Evolutionary conservation across 2,113 vertebrate genomes (phyloP), one percentile per base, ranked within the genome.

Genomic region (Prolemur simus): DNA sequence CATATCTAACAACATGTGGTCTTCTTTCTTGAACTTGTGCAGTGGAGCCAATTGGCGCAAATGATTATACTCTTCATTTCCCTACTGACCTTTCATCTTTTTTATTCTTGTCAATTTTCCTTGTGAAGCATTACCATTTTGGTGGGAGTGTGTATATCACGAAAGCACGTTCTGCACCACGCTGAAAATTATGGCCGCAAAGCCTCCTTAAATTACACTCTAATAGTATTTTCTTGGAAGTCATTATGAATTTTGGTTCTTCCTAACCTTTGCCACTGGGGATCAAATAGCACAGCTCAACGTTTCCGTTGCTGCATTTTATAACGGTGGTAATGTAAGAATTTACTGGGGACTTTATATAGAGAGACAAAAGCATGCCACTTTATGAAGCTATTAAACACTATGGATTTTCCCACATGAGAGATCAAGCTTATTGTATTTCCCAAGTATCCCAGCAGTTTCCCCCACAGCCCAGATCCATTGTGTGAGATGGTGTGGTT

Each of bases 341-440:
- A 98, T 98, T 98, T 98, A 98, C 97, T 96, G 96, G 96, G 96
- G 96, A 97, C 96, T 91, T 98, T 98, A 98, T 97, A 94, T 0
- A 34, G 69, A 91, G 97, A 93, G 98, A 98, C 96, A 98, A 98
- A 98, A 98, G 98, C 97, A 97, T 64, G 15, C 95, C 54, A 87
- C 97, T 98, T 98, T 98, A 98, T 97, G 96, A 98, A 98, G 97
- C 97, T 97, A 97, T 98, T 98, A 98, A 98, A 98, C 94, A 92
- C 97, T 97, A 95, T 73, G 73, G 88, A 96, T 97, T 98, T 98
- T 98, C 98, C 98, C 96, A 88, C 49, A 1, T 95, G 98, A 97
- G 96, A 98, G 97, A 98, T 98, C 98, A 98, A 98, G 97, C 97
- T 97, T 98, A 98, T 71, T 97, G 77, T 93, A 76, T 98, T 98